These are phyloP conservation scores for Paralichthys olivaceus DNA, from an alignment of 2,113 vertebrate genomes.

Conservation along the genomic window DNA sequence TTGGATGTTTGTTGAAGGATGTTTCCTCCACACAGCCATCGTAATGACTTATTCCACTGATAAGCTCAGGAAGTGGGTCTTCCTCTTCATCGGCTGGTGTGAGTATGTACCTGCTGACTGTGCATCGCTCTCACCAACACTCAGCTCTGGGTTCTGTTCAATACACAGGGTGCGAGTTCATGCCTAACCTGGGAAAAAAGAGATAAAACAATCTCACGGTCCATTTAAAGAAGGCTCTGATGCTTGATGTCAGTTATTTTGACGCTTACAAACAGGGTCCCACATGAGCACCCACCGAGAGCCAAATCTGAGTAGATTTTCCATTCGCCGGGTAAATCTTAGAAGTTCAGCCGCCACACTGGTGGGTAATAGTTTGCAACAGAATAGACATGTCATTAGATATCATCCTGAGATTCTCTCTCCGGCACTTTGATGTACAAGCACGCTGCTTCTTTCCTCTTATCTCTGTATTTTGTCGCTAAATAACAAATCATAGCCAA, in stretches of 20 bases:
- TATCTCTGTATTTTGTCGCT: too few relatives aligned
- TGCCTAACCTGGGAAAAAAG: neutral
- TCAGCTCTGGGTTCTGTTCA: neutral
- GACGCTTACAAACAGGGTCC: neutral
- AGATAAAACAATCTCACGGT: neutral
- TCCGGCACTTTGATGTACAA: too few relatives aligned
- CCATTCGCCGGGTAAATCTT: neutral
- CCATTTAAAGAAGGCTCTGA: neutral
- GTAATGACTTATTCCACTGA: constrained; percentile 99
- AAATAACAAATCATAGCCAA: too few relatives aligned
- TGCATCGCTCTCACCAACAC: too few relatives aligned
- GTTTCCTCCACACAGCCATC: constrained; percentile 96
- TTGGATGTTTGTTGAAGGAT: constrained; percentile 99
- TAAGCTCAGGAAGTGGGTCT: constrained; percentile 94
- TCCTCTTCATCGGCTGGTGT: constrained; percentile 99
- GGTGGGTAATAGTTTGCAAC: neutral
- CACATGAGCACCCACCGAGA: neutral
- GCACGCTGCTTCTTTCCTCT: too few relatives aligned
- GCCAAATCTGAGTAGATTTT: neutral
- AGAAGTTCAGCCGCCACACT: neutral
- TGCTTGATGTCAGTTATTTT: neutral
- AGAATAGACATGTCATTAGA: neutral
- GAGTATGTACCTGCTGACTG: constrained; percentile 72
- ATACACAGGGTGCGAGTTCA: neutral
- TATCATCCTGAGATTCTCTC: too few relatives aligned